phyloP scores from a whole-genome alignment of 2,797 vertebrate species.

The Pipistrellus pygmaeus region DNA sequence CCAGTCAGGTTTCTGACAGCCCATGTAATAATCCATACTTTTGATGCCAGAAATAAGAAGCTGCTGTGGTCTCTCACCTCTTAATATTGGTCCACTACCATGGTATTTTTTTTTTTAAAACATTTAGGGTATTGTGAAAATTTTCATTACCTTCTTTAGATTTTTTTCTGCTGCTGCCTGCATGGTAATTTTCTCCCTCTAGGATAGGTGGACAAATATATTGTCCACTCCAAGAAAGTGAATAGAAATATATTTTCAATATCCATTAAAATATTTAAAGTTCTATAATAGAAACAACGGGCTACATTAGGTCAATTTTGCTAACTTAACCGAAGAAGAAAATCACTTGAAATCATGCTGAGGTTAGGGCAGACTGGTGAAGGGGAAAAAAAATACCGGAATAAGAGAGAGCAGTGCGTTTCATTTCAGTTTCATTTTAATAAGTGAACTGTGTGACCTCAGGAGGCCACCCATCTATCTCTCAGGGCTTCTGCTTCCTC shows the following conservation, averaged over 20 bases:
- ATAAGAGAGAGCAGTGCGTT: not conserved
- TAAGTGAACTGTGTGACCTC: not conserved
- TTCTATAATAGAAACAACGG: not conserved
- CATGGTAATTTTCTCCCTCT: not conserved
- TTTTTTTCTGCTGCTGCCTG: not conserved
- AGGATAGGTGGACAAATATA: not conserved
- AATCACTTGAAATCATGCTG: not conserved
- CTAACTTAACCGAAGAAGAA: slow-evolving; percentile 20
- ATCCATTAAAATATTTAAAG: not conserved
- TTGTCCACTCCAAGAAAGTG: slow-evolving; percentile 24
- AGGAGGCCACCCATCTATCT: not conserved
- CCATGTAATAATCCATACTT: not conserved
- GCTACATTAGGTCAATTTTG: not conserved
- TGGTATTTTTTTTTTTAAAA: slow-evolving; percentile 42
- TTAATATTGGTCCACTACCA: not conserved
- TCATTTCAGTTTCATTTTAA: not conserved
- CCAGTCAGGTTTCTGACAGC: not conserved
- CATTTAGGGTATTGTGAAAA: not conserved
- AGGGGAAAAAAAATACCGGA: not conserved
- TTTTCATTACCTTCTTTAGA: slow-evolving; percentile 11
- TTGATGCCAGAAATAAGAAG: not conserved
- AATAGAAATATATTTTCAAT: slow-evolving; percentile 52
- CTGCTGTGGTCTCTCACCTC: not conserved
- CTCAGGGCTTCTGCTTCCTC: not conserved
- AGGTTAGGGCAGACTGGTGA: not conserved